These are phyloP conservation scores for Scaptodrosophila lebanonensis DNA, from an alignment of 1,140 invertebrate genomes.

Conservation along the genomic window DNA sequence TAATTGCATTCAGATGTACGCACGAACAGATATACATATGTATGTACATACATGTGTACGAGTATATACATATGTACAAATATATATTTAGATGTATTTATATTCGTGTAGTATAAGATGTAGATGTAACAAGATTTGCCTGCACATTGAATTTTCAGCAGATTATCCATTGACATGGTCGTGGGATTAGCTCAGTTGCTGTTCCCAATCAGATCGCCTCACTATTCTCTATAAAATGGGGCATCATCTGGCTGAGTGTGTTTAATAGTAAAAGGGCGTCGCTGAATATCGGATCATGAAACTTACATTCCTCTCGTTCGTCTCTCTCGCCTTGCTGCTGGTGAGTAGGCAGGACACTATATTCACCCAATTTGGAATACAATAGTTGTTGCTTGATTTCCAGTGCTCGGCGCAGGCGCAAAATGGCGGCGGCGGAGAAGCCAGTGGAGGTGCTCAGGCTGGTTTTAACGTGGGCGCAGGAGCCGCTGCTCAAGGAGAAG, in stretches of 20 bases:
- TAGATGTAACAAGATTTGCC: too few species aligned
- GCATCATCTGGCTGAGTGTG: too few species aligned
- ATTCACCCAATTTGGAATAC: background rate
- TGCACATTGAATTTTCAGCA: slow-evolving; percentile 1
- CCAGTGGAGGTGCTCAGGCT: slow-evolving; percentile 21
- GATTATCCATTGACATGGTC: slow-evolving; percentile 10
- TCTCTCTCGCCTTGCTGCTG: slow-evolving; percentile 20
- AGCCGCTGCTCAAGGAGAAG: too few species aligned
- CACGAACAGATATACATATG: slow-evolving; percentile 7
- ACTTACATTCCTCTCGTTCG: slow-evolving; percentile 9
- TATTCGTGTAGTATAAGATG: too few species aligned
- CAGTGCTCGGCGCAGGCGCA: slow-evolving; percentile 31
- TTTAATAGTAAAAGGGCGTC: too few species aligned
- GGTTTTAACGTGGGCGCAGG: slow-evolving; percentile 8
- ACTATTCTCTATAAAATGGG: slow-evolving; percentile 14
- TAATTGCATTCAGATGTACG: too few species aligned
- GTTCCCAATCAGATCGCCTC: background rate
- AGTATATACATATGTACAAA: slow-evolving; percentile 9
- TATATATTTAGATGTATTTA: too few species aligned
- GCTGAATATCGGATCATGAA: too few species aligned
- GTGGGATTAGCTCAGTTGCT: too few species aligned
- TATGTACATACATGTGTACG: slow-evolving; percentile 27
- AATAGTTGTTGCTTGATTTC: background rate
- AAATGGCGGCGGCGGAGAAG: slow-evolving; percentile 20
- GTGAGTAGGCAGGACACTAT: slow-evolving; percentile 12